phyloP scores from a whole-genome alignment of 2,113 vertebrate species.

The Beaufortia kweichowensis region DNA sequence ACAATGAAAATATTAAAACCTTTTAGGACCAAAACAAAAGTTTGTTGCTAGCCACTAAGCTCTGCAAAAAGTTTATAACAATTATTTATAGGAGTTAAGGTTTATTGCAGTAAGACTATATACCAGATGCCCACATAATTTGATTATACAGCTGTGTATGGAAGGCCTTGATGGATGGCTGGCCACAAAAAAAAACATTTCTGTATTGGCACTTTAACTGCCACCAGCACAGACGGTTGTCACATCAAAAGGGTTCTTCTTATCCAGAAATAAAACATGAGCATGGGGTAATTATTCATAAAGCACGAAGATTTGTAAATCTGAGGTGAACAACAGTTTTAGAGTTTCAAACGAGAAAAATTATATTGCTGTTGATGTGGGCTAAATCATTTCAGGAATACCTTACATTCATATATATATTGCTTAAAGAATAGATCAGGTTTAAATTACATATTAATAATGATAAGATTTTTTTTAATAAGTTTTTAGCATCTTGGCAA shows the following conservation, averaged over 20 bases:
- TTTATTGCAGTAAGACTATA: neutral
- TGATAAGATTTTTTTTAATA: no score
- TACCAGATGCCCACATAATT: constrained; percentile 6
- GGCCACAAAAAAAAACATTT: constrained; percentile 13
- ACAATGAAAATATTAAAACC: no score
- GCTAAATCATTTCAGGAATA: neutral
- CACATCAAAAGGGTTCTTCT: constrained; percentile 39
- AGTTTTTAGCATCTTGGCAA: no score
- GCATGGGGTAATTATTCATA: constrained; percentile 15
- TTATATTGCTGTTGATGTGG: neutral
- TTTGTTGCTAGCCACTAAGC: no score
- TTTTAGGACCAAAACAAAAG: no score
- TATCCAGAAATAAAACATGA: constrained; percentile 45
- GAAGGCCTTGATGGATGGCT: neutral
- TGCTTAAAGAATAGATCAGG: no score
- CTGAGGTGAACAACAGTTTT: neutral
- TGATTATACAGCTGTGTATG: constrained; percentile 1
- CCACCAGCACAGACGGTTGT: constrained; percentile 45
- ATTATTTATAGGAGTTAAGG: no score
- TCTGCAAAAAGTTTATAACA: no score
- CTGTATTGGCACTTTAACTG: constrained; percentile 41
- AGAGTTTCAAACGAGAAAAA: neutral
- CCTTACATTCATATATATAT: neutral
- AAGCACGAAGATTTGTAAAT: constrained; percentile 27
- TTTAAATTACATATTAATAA: no score